phyloP scores from a whole-genome alignment of 2,888 invertebrate genomes.

The Cheiracanthium punctorium region DNA sequence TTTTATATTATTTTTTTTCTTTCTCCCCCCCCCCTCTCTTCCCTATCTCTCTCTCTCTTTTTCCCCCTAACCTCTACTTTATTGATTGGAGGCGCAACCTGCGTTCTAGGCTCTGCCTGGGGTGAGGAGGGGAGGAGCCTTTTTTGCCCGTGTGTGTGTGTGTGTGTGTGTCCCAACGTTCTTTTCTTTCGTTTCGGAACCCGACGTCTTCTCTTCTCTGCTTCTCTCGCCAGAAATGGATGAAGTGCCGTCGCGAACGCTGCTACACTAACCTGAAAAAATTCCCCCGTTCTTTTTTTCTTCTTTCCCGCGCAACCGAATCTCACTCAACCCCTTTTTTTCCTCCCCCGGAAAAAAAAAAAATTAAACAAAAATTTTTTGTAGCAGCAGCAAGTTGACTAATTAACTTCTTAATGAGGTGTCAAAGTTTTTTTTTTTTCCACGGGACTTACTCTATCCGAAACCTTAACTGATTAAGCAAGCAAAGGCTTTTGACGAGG shows the following conservation, averaged over 20 bases:
- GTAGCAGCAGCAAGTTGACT: slow-evolving; percentile 13
- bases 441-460: slow-evolving; percentile 18
- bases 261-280: slow-evolving; percentile 28
- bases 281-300: neutral
- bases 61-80: slow-evolving; percentile 59
- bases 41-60: slow-evolving; percentile 18
- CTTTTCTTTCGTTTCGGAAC: slow-evolving; percentile 57
- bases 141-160: slow-evolving; percentile 63
- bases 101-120: slow-evolving; percentile 46
- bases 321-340: neutral
- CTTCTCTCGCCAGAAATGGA: slow-evolving; percentile 60
- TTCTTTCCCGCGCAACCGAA: too few species aligned
- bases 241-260: slow-evolving; percentile 38
- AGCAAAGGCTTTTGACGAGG: neutral
- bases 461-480: slow-evolving; percentile 4
- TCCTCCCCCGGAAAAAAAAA: slow-evolving; percentile 3
- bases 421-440: slow-evolving; percentile 50
- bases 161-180: slow-evolving; percentile 62
- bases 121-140: slow-evolving; percentile 16
- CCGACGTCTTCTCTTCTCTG: slow-evolving; percentile 50
- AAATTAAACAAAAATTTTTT: slow-evolving; percentile 17
- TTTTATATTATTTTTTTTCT: slow-evolving; percentile 24
- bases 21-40: slow-evolving; percentile 28
- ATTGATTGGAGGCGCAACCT: slow-evolving; percentile 70
- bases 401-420: slow-evolving; percentile 67